Conservation (phyloP, 2,888 invertebrate species). For the Strigamia transsilvanica region DNA sequence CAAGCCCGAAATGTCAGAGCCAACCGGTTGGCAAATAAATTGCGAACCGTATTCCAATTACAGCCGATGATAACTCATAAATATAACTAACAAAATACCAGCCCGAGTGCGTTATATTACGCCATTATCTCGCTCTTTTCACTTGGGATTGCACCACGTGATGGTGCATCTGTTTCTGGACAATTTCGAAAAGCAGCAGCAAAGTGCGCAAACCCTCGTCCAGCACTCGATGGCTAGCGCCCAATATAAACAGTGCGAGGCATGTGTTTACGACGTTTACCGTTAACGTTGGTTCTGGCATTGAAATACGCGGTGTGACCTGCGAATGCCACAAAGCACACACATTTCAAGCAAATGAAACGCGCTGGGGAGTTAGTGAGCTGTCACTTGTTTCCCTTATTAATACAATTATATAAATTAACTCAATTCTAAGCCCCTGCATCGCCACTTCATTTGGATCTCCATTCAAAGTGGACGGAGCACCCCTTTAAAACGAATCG, state of each 20-base stretch:
- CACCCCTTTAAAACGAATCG: background rate
- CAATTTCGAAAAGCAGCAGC: background rate
- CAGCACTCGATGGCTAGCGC: background rate
- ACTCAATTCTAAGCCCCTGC: constrained; percentile 32
- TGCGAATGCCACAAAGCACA: constrained; percentile 20
- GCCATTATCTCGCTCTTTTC: background rate
- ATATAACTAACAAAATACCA: background rate
- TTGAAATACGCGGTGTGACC: constrained; percentile 39
- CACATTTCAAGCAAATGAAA: constrained; percentile 42
- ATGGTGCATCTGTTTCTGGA: constrained; percentile 9
- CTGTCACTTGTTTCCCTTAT: constrained; percentile 48
- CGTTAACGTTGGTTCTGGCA: constrained; percentile 16
- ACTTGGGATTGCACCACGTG: background rate
- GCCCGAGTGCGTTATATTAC: background rate
- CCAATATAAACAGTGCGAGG: background rate
- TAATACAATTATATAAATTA: constrained; percentile 49
- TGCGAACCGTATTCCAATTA: background rate
- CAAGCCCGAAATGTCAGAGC: background rate
- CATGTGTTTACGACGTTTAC: constrained; percentile 25
- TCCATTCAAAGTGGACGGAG: background rate
- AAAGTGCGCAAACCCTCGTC: background rate
- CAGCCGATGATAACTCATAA: constrained; percentile 19
- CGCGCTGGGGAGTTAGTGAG: constrained; percentile 40
- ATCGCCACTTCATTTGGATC: constrained; percentile 16
- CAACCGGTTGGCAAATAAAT: background rate